A percentile compares a stretch with the other conserved stretches of the same genome.
These are phyloP conservation scores for Odontamblyopus rebecca DNA, from an alignment of 2,797 vertebrate species.

Conservation along the genomic window DNA sequence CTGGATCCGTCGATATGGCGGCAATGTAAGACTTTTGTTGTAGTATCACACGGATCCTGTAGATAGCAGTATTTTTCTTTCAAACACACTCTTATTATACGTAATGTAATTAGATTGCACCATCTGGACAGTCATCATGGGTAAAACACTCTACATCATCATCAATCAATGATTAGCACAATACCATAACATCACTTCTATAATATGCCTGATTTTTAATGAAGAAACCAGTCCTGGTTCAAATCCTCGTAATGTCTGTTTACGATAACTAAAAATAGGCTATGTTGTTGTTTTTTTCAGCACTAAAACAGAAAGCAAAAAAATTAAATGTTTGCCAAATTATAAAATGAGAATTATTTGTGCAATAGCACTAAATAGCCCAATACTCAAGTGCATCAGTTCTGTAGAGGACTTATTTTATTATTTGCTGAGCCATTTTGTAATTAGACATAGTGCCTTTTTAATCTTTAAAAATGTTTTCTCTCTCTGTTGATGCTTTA, in stretches of 20 bases:
- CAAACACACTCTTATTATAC: neutral
- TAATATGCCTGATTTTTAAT: neutral
- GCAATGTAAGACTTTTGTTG: neutral
- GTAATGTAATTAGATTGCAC: no score
- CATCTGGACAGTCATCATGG: neutral
- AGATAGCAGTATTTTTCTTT: slow-evolving; percentile 46
- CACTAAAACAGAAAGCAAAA: neutral
- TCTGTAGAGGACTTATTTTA: slow-evolving; percentile 5
- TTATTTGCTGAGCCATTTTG: slow-evolving; percentile 50
- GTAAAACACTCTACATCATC: neutral
- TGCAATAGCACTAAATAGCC: no score
- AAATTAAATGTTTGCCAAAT: no score
- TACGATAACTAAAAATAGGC: no score
- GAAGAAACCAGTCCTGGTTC: neutral
- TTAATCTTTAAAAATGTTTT: slow-evolving; percentile 72
- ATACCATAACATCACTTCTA: neutral
- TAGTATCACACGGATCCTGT: slow-evolving; percentile 16
- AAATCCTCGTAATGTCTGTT: neutral
- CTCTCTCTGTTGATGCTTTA: slow-evolving; percentile 63
- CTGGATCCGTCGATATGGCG: no score
- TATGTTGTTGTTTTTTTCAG: neutral
- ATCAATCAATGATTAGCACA: neutral
- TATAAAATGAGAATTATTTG: neutral
- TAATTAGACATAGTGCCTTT: slow-evolving; percentile 79
- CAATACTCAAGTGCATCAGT: neutral